These are phyloP conservation scores for Eumerus sabulonum DNA, from an alignment of 2,888 invertebrate genomes.

Conservation along the genomic window DNA sequence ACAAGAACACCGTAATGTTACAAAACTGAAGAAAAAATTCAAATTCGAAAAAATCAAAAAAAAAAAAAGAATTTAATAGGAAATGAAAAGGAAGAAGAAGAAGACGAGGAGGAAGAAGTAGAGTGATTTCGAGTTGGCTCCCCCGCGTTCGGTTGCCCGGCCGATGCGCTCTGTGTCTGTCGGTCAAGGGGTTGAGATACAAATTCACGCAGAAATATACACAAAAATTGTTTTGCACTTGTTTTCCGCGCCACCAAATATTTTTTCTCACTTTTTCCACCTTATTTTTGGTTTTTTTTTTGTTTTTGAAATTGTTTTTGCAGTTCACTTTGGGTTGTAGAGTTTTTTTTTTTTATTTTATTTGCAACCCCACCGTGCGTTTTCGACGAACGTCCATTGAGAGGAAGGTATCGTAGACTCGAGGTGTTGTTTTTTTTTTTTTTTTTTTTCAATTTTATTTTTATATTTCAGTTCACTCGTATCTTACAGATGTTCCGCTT, in stretches of 20 bases:
- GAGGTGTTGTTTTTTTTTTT: conserved; percentile 36
- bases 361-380: conserved; percentile 61
- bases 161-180: conserved; percentile 43
- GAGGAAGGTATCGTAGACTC: conserved; percentile 63
- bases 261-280: too few relatives aligned
- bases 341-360: conserved; percentile 46
- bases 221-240: conserved; percentile 59
- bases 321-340: conserved; percentile 2
- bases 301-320: too few relatives aligned
- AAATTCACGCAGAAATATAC: conserved; percentile 68
- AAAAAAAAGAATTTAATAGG: conserved; percentile 48
- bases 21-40: too few relatives aligned
- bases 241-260: too few relatives aligned
- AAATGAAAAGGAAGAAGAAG: conserved; percentile 21
- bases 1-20: conserved; percentile 8
- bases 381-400: conserved; percentile 60
- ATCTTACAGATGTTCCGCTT: conserved; percentile 38
- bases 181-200: conserved; percentile 69
- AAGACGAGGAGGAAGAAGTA: too few relatives aligned
- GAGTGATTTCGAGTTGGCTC: conserved; percentile 21
- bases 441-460: conserved; percentile 51
- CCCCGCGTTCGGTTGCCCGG: conserved; percentile 7
- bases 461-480: conserved; percentile 55
- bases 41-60: too few relatives aligned
- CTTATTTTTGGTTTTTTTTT: conserved; percentile 4